phyloP scores from a whole-genome alignment of 2,113 vertebrate genomes.

The Macaca nemestrina region DNA sequence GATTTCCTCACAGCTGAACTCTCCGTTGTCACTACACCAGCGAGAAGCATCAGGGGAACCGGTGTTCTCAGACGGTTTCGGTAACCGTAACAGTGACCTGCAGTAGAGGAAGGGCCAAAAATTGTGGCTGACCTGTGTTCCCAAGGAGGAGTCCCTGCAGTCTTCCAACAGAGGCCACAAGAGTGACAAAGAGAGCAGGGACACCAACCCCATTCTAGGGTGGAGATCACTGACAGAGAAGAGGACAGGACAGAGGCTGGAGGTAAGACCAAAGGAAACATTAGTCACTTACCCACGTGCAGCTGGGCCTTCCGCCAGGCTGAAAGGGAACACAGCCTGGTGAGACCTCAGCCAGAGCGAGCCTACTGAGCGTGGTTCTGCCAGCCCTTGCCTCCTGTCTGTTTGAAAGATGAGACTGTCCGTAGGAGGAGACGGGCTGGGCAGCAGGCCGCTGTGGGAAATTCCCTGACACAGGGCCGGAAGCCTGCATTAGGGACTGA shows the following conservation, averaged over 20 bases:
- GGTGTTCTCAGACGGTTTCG: rapidly evolving
- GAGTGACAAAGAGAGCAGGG: neutral
- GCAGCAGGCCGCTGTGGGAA: neutral
- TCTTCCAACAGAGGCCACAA: neutral
- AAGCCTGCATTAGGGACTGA: neutral
- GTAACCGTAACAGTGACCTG: neutral
- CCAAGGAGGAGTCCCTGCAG: neutral
- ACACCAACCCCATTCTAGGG: neutral
- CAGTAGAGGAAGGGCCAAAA: rapidly evolving
- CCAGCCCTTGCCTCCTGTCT: neutral
- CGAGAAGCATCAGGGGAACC: rapidly evolving
- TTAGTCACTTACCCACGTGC: neutral
- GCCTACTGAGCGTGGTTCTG: rapidly evolving
- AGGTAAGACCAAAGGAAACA: neutral
- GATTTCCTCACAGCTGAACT: neutral
- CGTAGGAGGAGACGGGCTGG: neutral
- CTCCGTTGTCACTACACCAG: neutral
- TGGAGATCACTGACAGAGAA: neutral
- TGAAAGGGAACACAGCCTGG: conserved; percentile 39
- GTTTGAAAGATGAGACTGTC: neutral
- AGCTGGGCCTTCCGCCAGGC: conserved; percentile 46
- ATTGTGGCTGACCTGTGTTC: neutral
- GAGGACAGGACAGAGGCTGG: neutral
- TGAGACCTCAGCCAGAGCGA: neutral
- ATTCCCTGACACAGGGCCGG: neutral